These are phyloP conservation scores for Macrophya annulata DNA, from an alignment of 2,888 invertebrate species.

Conservation along the genomic window DNA sequence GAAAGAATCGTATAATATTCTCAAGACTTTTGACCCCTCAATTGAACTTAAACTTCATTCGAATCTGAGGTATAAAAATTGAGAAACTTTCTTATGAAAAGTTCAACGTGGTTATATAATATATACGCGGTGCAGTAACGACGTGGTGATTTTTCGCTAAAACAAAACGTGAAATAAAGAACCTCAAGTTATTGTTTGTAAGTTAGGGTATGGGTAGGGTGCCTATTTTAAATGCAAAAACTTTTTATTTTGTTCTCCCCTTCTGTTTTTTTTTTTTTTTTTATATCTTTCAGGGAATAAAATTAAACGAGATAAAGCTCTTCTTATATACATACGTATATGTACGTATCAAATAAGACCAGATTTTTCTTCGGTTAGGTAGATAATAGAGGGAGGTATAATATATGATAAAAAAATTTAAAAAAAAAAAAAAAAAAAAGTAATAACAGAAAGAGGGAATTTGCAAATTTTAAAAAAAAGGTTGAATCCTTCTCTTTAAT, in stretches of 20 bases:
- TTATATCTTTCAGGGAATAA: background rate
- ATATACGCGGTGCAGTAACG: background rate
- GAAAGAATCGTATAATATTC: too few relatives aligned
- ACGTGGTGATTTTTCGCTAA: background rate
- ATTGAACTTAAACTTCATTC: too few relatives aligned
- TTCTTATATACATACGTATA: too few relatives aligned
- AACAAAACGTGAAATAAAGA: background rate
- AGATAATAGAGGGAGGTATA: background rate
- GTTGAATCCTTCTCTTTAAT: background rate
- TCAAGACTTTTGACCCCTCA: too few relatives aligned
- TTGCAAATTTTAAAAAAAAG: background rate
- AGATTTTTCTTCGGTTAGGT: background rate
- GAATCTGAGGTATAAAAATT: too few relatives aligned
- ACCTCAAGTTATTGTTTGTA: background rate
- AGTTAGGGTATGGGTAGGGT: background rate
- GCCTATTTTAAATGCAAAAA: conserved; percentile 4
- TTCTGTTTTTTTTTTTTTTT: background rate
- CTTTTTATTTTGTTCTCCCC: background rate
- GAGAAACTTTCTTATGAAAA: too few relatives aligned
- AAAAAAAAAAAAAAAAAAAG: background rate
- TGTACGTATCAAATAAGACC: background rate
- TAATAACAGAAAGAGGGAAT: background rate
- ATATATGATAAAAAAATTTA: background rate
- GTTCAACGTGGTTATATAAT: too few relatives aligned
- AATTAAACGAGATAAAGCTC: conserved; percentile 7